Evolutionary conservation across 2,888 invertebrate species (phyloP), one percentile per base, ranked within the genome.

Genomic region (Theodoxus fluviatilis): DNA sequence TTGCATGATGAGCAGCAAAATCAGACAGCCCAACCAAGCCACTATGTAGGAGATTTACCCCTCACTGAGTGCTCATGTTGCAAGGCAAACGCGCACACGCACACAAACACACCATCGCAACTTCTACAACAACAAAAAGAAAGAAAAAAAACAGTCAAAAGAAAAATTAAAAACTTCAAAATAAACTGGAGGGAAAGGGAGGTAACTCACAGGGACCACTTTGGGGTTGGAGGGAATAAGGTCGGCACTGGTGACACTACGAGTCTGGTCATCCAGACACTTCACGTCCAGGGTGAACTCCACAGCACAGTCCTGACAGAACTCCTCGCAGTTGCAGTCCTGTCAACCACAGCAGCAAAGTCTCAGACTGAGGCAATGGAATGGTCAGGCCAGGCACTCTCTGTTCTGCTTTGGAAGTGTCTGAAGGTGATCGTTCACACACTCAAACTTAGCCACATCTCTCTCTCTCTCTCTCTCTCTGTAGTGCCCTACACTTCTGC

Each of bases 221-320:
- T 95, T 90, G 0, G 93, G 92, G 86, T 98, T 96, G 79, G 93
- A 94, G 0, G 95, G 94, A 55, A 84, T 79, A 40, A 99, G 90
- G 89, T 99, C 98, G 3, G 96, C 97, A 1, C 98, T 97, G 9
- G 98, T 98, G 0, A 99, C 97, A 85, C 95, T 94, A 68, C 95
- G 90, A 0, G 98, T 99, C 87, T 94, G 93, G 73, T 98, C 97
- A 81, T 96, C 97, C 0, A 91, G 90, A 86, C 98, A 98, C 86
- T 95, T 95, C 0, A 98, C 98, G 86, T 98, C 96, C 69, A 99
- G 89, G 0, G 94, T 96, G 83, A 99, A 98, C 87, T 98, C 98
- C 0, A 99, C 98, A 76, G 98, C 95, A 87, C 99, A 99, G 78
- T 97, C 95, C 1, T 93, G 92, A 87, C 99, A 99, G 86, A 99